phyloP scores from a whole-genome alignment of 2,797 vertebrate species.

The Muscicapa striata region DNA sequence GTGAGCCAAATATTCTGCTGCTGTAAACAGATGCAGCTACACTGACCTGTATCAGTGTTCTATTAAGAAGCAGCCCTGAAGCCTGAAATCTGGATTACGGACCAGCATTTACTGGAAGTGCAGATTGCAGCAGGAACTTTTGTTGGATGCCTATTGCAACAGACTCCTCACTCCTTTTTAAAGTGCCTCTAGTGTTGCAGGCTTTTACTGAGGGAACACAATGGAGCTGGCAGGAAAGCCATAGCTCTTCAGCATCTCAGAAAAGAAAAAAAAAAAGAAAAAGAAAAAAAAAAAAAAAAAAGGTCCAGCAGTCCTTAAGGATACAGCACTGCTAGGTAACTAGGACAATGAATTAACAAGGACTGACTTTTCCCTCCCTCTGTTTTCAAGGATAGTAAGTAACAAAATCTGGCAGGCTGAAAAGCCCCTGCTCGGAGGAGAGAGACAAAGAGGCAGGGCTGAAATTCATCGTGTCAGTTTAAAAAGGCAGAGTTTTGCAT shows the following conservation, averaged over 20 bases:
- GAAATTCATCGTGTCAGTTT: constrained; percentile 49
- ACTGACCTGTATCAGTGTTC: constrained; percentile 13
- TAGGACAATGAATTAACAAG: constrained; percentile 53
- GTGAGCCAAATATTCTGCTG: neutral
- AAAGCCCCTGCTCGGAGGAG: neutral
- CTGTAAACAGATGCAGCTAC: constrained; percentile 1
- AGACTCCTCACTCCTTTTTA: constrained; percentile 20
- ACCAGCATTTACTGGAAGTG: constrained; percentile 46
- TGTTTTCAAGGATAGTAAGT: constrained; percentile 40
- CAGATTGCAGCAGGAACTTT: constrained; percentile 28
- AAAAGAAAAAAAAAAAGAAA: neutral
- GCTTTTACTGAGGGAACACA: constrained; percentile 36
- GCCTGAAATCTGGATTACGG: constrained; percentile 36
- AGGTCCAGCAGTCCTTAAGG: constrained; percentile 9
- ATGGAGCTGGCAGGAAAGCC: constrained; percentile 45
- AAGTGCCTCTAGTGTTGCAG: constrained; percentile 37
- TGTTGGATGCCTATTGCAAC: constrained; percentile 53
- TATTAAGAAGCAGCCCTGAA: constrained; percentile 9
- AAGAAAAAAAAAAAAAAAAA: no score
- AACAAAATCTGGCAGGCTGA: constrained; percentile 36
- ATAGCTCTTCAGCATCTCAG: constrained; percentile 10
- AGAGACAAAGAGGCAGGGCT: constrained; percentile 47
- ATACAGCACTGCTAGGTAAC: constrained; percentile 37
- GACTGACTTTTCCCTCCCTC: constrained; percentile 44
- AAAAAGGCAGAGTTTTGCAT: constrained; percentile 63